Percentiles rank a stretch among this genome's conserved stretches.
Conservation (phyloP, 1,140 invertebrate genomes). For the Odontomachus brunneus region DNA sequence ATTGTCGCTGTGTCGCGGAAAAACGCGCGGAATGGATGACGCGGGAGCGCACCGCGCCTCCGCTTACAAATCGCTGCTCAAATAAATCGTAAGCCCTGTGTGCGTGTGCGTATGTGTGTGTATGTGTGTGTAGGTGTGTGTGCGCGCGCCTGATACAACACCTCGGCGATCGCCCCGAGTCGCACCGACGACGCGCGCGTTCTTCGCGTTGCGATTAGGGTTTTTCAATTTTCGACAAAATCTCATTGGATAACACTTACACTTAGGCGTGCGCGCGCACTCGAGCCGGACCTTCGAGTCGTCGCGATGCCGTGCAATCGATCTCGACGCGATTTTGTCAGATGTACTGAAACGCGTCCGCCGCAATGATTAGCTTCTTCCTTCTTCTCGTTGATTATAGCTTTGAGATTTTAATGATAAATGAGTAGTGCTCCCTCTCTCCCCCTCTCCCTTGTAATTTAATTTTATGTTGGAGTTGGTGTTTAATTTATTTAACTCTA, state of each 20-base stretch:
- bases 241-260: conserved; percentile 33
- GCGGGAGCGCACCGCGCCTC: not conserved
- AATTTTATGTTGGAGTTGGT: too few species aligned
- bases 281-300: conserved; percentile 11
- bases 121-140: conserved; percentile 16
- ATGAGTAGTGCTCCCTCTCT: too few species aligned
- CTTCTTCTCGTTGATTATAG: not conserved
- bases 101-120: not conserved
- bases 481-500: too few species aligned
- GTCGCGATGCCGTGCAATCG: not conserved
- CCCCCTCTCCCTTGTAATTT: too few species aligned
- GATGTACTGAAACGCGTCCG: too few species aligned
- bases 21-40: not conserved
- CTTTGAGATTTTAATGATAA: too few species aligned
- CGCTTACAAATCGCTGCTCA: conserved; percentile 66
- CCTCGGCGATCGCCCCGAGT: conserved; percentile 23
- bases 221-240: conserved; percentile 80
- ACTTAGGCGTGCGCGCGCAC: conserved; percentile 22
- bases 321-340: not conserved
- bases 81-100: conserved; percentile 70
- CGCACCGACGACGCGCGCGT: conserved; percentile 29
- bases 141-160: not conserved
- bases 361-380: not conserved
- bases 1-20: too few species aligned
- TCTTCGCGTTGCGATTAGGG: conserved; percentile 80